These are phyloP conservation scores for Microctenopoma lineatum DNA, from an alignment of 2,797 vertebrate species.

Conservation along the genomic window DNA sequence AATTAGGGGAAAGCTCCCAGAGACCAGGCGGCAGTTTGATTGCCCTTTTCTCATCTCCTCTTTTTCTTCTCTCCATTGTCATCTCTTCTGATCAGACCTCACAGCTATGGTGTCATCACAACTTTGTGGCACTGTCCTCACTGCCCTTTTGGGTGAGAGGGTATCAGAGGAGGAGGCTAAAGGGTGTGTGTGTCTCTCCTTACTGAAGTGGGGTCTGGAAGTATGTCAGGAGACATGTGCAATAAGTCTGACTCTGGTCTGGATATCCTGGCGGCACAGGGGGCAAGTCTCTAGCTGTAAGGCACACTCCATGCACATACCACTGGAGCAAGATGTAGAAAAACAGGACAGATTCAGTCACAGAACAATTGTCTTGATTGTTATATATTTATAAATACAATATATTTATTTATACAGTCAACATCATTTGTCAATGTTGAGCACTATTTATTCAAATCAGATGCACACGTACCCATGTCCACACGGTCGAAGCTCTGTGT, in stretches of 20 bases:
- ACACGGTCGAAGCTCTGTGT: conserved; percentile 96
- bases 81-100: conserved; percentile 47
- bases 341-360: not conserved
- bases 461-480: conserved; percentile 90
- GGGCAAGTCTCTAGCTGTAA: conserved; percentile 99
- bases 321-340: conserved; percentile 76
- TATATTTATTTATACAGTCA: not conserved
- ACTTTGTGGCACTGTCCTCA: conserved; percentile 42
- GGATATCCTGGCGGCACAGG: conserved; percentile 98
- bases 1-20: conserved; percentile 49
- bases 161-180: conserved; percentile 53
- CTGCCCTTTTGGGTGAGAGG: conserved; percentile 58
- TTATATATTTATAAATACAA: not conserved
- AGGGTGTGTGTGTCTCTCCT: conserved; percentile 57
- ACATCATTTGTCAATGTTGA: not conserved
- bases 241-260: conserved; percentile 96
- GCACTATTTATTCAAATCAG: not conserved
- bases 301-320: conserved; percentile 99
- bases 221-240: conserved; percentile 97
- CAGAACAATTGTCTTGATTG: not conserved
- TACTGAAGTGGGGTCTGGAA: conserved; percentile 41
- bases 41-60: conserved; percentile 53
- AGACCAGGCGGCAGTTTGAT: conserved; percentile 37
- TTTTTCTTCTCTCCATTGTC: conserved; percentile 32
- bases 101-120: conserved; percentile 38